Evolutionary conservation across 2,113 vertebrate genomes (phyloP).

Genomic region (Danionella cerebrum): DNA sequence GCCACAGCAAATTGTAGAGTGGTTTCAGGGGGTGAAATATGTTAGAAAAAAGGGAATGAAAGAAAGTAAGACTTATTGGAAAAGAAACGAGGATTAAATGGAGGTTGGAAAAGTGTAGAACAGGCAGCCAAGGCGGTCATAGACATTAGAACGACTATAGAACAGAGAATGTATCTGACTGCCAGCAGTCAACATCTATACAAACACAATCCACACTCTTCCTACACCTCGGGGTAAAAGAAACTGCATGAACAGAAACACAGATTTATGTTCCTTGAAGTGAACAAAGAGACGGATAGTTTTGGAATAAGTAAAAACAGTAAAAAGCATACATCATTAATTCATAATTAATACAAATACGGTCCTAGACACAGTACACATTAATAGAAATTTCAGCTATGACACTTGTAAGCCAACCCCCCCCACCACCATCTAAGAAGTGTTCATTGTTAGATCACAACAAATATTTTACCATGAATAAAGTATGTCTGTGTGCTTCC

Average conservation of each 20-base stretch:
- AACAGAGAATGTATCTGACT: not conserved
- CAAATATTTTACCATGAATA: no score
- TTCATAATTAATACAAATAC: no score
- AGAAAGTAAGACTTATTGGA: not conserved
- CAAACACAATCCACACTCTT: not conserved
- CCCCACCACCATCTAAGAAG: no score
- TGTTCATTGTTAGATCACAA: no score
- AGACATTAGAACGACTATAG: conserved; percentile 20
- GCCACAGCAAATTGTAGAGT: conserved; percentile 3
- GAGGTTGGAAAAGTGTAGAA: conserved; percentile 23
- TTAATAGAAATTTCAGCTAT: no score
- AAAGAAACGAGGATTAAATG: conserved; percentile 16
- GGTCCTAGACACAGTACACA: no score
- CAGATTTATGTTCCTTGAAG: not conserved
- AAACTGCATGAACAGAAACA: conserved; percentile 1
- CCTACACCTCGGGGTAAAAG: not conserved
- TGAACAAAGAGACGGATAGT: not conserved
- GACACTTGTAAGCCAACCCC: no score
- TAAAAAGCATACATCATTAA: not conserved
- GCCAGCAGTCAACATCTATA: not conserved
- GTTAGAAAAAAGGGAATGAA: not conserved
- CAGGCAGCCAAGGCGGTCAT: conserved; percentile 24
- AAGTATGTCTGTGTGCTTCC: no score
- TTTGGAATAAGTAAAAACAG: not conserved
- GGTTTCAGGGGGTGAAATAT: not conserved